Base-by-base conservation (phyloP, 1,140 invertebrate genomes). In the Acromyrmex heyeri region DNA sequence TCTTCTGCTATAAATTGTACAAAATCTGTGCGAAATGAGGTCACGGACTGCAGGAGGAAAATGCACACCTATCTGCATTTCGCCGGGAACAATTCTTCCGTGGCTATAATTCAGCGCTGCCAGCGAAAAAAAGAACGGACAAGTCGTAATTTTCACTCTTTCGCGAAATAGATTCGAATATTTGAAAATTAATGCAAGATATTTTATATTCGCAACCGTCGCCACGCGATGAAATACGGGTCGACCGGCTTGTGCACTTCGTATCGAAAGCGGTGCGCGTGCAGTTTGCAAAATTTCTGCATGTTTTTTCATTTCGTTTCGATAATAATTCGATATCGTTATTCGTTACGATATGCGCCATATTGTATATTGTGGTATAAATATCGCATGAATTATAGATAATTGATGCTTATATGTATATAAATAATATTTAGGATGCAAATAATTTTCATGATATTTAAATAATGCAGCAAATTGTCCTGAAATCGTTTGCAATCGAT, bases 11-110 rank as follows among this genome's bases (percentile, higher is more conserved):
- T 83, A 83, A 75, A 83, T 83, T 75, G 79, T 24, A 61, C 27
- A 83, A 83, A 83, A 83, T 83, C 79, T 83, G 79, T 75, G 55
- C 69, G 69, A 88, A 88, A 88, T 62, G 83, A 76, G 70, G 75
- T 82, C 75, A 48, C 72, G 61, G 64, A 59, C 44, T 72, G 53
- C 61, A 61, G 7, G 16, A 70, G 61, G 44, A 24, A 44, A 44
- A 86, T n/a, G 34, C 48, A n/a, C 62, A 27, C 50, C 75, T 69
- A 62, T 86, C 64, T 53, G 53, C 50, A 78, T 62, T 86, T 90
- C 62, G 21, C 65, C 34, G 59, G n/a, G 85, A 77, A 90, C 85
- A 82, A 69, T 89, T 59, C n/a, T 48, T 34, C 53, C 27, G 1
- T 24, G 48, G 16, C 34, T 44, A 72, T 77, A 82, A 89, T 65